Evolutionary conservation across 2,797 vertebrate species (phyloP).

Genomic region (Melanotaenia pygmaea): DNA sequence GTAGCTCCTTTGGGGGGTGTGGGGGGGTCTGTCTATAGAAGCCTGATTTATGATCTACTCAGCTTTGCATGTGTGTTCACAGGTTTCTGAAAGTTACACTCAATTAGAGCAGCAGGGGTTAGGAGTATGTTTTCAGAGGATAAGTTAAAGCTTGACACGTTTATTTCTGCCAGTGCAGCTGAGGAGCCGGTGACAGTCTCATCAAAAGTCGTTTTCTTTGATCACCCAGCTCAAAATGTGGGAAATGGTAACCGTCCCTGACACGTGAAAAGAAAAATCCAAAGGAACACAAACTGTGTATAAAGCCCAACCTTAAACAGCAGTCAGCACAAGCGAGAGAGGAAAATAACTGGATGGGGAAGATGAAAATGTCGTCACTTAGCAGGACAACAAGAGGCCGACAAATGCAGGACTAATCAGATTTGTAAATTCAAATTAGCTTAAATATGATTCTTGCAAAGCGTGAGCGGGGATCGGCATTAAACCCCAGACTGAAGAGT

Average conservation of each 20-base stretch:
- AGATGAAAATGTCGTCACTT: conserved; percentile 66
- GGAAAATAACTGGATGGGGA: conserved; percentile 26
- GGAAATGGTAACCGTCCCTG: conserved; percentile 75
- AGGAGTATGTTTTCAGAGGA: conserved; percentile 71
- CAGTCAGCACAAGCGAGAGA: conserved; percentile 40
- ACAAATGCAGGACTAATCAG: conserved; percentile 72
- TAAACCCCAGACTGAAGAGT: conserved; percentile 47
- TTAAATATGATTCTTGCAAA: conserved; percentile 66
- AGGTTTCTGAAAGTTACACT: conserved; percentile 78
- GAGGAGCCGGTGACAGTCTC: conserved; percentile 77
- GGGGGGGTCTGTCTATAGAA: conserved; percentile 61
- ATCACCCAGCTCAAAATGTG: conserved; percentile 78
- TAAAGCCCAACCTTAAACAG: conserved; percentile 71
- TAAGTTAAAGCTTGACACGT: conserved; percentile 81
- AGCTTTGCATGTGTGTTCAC: conserved; percentile 75
- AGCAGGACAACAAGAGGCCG: conserved; percentile 68
- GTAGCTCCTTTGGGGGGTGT: conserved; percentile 43
- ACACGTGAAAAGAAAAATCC: conserved; percentile 72
- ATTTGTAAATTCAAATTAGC: conserved; percentile 72
- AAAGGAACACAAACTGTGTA: conserved; percentile 75
- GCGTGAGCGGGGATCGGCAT: conserved; percentile 48
- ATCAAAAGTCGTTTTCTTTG: conserved; percentile 81
- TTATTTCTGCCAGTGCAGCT: conserved; percentile 75
- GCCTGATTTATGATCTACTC: conserved; percentile 73
- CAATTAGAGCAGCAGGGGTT: conserved; percentile 79